Percentiles rank a stretch among this genome's conserved stretches.
phyloP scores from a whole-genome alignment of 2,888 invertebrate genomes.

The Carcina quercana region DNA sequence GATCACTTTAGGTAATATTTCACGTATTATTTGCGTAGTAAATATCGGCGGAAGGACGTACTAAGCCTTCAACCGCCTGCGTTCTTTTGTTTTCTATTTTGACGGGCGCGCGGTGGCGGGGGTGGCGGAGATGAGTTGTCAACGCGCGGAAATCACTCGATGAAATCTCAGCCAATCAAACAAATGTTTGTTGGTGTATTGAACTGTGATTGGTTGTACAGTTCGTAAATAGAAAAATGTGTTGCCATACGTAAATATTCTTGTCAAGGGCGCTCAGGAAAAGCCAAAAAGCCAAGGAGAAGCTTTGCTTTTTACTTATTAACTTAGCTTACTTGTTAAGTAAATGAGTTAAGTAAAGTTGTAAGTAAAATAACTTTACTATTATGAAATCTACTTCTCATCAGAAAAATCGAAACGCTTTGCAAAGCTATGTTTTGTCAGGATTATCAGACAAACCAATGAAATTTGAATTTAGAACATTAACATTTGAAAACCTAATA shows the following conservation, averaged over 20 bases:
- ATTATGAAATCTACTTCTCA: no score
- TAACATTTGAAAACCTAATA: no score
- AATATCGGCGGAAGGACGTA: conserved; percentile 10
- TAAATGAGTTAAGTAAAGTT: no score
- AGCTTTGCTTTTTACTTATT: no score
- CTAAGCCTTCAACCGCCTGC: conserved; percentile 16
- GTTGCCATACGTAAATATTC: conserved; percentile 24
- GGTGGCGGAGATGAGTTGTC: conserved; percentile 14
- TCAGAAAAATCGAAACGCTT: no score
- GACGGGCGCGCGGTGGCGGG: conserved; percentile 18
- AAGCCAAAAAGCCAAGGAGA: no score
- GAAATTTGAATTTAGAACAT: no score
- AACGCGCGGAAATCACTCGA: conserved; percentile 16
- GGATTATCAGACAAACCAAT: no score
- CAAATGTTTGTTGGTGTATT: conserved; percentile 9
- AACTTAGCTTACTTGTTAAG: no score
- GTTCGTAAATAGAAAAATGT: conserved; percentile 27
- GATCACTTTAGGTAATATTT: conserved; percentile 24
- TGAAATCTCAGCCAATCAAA: conserved; percentile 24
- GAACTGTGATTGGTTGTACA: conserved; percentile 28
- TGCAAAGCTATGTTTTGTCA: no score
- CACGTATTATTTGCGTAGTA: conserved; percentile 22
- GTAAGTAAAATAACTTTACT: no score
- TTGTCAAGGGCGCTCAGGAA: no score
- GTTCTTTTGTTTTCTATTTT: conserved; percentile 42